These are phyloP conservation scores for Sinohyriopsis cumingii DNA, from an alignment of 2,888 invertebrate genomes.

Conservation along the genomic window DNA sequence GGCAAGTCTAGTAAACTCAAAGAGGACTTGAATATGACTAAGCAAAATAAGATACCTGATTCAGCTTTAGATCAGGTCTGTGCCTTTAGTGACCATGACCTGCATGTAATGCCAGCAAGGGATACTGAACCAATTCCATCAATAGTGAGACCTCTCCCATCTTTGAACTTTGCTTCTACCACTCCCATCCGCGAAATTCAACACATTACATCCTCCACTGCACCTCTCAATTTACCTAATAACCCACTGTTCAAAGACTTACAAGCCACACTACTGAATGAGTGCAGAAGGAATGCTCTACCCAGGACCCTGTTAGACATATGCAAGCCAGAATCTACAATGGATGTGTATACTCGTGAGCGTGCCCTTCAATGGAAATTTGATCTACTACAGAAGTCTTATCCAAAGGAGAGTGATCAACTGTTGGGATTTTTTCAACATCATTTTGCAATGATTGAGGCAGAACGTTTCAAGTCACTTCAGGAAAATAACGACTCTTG, in stretches of 20 bases:
- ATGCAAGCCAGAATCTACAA: constrained; percentile 14
- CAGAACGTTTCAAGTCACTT: constrained; percentile 38
- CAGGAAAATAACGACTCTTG: constrained; percentile 25
- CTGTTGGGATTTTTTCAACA: constrained; percentile 36
- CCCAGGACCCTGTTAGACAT: constrained; percentile 38
- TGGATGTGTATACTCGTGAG: constrained; percentile 34
- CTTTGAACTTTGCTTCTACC: no score
- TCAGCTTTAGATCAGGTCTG: no score
- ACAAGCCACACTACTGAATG: constrained; percentile 27
- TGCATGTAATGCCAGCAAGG: no score
- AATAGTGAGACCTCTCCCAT: no score
- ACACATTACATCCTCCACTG: no score
- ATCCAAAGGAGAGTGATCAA: constrained; percentile 37
- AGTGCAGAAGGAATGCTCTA: constrained; percentile 25
- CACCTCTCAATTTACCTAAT: neutral
- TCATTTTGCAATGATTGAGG: constrained; percentile 44
- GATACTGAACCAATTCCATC: no score
- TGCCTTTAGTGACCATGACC: no score
- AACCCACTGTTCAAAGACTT: constrained; percentile 37
- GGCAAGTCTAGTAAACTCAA: no score
- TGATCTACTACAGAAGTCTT: constrained; percentile 20
- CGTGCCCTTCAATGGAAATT: constrained; percentile 35
- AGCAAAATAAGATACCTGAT: no score
- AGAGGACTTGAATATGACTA: no score
- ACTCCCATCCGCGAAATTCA: no score